Conservation (phyloP, 2,797 vertebrate genomes). For the Presbytis comata region DNA sequence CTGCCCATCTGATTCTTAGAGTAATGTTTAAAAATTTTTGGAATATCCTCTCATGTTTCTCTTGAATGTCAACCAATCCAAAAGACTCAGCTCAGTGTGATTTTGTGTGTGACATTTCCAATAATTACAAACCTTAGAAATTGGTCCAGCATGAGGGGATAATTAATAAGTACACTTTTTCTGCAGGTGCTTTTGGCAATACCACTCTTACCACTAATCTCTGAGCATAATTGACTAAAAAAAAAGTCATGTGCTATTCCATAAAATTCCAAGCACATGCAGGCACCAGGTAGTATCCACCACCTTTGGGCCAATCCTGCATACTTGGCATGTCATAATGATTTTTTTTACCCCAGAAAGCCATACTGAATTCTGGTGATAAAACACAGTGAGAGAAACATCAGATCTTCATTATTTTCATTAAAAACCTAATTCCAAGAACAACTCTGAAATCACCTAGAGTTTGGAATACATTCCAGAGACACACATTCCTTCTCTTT, state of each 20-base stretch:
- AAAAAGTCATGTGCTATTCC: constrained; percentile 53
- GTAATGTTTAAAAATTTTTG: not conserved
- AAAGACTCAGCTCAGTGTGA: not conserved
- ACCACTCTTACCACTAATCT: not conserved
- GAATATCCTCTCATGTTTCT: not conserved
- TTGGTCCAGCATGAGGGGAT: not conserved
- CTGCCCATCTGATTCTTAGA: not conserved
- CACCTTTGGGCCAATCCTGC: constrained; percentile 34
- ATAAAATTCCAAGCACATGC: constrained; percentile 66
- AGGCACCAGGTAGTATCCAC: constrained; percentile 51
- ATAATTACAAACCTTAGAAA: not conserved
- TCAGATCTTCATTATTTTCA: constrained; percentile 48
- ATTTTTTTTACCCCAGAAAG: constrained; percentile 36
- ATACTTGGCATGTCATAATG: constrained; percentile 50
- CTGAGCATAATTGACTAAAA: not conserved
- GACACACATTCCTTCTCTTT: not conserved
- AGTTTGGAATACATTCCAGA: constrained; percentile 21
- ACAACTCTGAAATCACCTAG: not conserved
- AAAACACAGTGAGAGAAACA: constrained; percentile 50
- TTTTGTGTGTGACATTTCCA: constrained; percentile 17
- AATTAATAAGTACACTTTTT: not conserved
- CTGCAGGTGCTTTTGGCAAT: not conserved
- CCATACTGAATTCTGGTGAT: constrained; percentile 64
- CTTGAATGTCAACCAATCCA: not conserved
- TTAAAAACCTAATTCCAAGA: not conserved